phyloP scores from a whole-genome alignment of 2,888 invertebrate genomes.

The Amiota minor region DNA sequence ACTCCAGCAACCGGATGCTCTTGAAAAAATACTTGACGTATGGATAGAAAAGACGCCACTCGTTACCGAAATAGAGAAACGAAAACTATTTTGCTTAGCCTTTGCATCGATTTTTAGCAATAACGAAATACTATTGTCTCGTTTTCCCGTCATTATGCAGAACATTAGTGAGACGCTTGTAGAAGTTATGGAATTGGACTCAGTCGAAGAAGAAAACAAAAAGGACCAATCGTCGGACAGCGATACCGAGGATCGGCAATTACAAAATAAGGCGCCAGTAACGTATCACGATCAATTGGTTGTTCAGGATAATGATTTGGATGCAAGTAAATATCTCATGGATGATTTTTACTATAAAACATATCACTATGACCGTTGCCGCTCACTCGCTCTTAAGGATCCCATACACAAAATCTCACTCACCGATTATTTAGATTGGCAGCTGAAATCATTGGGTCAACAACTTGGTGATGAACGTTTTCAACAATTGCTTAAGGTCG shows the following conservation, averaged over 20 bases:
- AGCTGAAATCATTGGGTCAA: slow-evolving; percentile 80
- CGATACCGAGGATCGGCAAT: neutral
- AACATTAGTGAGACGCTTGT: slow-evolving; percentile 85
- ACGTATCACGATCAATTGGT: slow-evolving; percentile 73
- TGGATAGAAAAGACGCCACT: slow-evolving; percentile 87
- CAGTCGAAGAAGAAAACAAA: slow-evolving; percentile 47
- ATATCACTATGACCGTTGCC: slow-evolving; percentile 82
- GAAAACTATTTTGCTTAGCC: slow-evolving; percentile 87
- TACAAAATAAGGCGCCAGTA: slow-evolving; percentile 22
- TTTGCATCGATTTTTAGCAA: slow-evolving; percentile 81
- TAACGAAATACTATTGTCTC: slow-evolving; percentile 80
- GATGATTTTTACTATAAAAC: slow-evolving; percentile 78
- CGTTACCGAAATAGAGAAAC: slow-evolving; percentile 84
- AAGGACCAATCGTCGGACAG: slow-evolving; percentile 43
- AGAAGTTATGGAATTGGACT: slow-evolving; percentile 84
- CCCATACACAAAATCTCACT: slow-evolving; percentile 87
- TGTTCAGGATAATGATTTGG: slow-evolving; percentile 71
- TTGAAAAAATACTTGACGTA: slow-evolving; percentile 82
- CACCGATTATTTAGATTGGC: slow-evolving; percentile 81
- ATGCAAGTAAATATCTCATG: slow-evolving; percentile 63
- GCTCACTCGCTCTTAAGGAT: slow-evolving; percentile 81
- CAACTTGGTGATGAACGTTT: slow-evolving; percentile 86
- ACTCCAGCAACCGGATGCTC: slow-evolving; percentile 78
- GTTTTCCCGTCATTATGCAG: slow-evolving; percentile 82
- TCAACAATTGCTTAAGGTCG: slow-evolving; percentile 81